phyloP scores from a whole-genome alignment of 2,888 invertebrate species.

The Odiellus spinosus region DNA sequence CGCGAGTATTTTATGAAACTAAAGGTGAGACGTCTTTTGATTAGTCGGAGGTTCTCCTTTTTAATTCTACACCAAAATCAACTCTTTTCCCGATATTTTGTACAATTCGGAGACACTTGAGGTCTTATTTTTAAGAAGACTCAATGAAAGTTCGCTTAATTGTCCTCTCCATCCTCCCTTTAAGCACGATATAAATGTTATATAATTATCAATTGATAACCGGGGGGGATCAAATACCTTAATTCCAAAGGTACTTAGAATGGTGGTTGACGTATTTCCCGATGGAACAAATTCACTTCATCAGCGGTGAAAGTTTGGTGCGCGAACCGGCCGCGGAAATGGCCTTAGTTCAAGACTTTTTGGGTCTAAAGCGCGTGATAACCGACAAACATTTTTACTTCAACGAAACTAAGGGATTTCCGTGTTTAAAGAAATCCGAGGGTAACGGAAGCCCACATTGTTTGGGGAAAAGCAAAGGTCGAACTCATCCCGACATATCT shows the following conservation, averaged over 20 bases:
- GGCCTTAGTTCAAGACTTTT: constrained; percentile 31
- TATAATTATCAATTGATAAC: too few relatives aligned
- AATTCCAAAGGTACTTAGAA: constrained; percentile 27
- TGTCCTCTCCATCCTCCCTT: too few relatives aligned
- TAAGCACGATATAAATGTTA: too few relatives aligned
- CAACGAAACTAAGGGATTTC: constrained; percentile 34
- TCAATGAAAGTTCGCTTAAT: too few relatives aligned
- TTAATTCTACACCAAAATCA: too few relatives aligned
- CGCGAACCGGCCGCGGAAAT: constrained; percentile 32
- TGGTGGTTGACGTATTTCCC: constrained; percentile 34
- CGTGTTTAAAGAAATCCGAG: constrained; percentile 30
- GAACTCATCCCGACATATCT: constrained; percentile 31
- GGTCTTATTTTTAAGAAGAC: too few relatives aligned
- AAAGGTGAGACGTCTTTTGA: too few relatives aligned
- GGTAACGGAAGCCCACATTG: constrained; percentile 29
- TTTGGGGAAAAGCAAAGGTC: constrained; percentile 34
- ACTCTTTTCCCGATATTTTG: too few relatives aligned
- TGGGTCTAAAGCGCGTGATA: constrained; percentile 29
- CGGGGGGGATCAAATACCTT: too few relatives aligned
- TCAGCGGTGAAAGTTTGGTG: constrained; percentile 34
- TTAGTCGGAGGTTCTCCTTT: too few relatives aligned
- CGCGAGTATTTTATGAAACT: too few relatives aligned
- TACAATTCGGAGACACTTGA: too few relatives aligned
- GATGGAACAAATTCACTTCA: constrained; percentile 31
- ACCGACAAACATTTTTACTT: constrained; percentile 30